Base-by-base conservation (phyloP, 1,140 invertebrate species). In the Temnothorax longispinosus region DNA sequence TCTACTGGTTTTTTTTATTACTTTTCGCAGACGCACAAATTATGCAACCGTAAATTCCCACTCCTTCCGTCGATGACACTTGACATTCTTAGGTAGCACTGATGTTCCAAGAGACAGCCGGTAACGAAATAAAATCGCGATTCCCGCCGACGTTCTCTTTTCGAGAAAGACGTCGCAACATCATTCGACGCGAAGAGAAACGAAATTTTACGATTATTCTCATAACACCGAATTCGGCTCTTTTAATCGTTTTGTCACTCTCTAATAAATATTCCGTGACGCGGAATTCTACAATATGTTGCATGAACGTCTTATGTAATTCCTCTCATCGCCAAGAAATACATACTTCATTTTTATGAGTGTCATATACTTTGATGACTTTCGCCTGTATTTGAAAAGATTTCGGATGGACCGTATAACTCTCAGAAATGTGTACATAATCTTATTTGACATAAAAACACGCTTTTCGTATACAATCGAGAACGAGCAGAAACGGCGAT, bases 281-380 rank as follows among this genome's bases (percentile, higher is more conserved):
- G 41, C 60, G 18, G 3, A 52, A 65, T 78, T 67, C 32, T 38
- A 15, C 44, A 38, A 80, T 52, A 38, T n/a, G 41, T 80, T 21
- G 44, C 44, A 52, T 2, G 32, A 65, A 67, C 18, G n/a, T 62
- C 41, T 80, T 80, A 80, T 0, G 38, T 80, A 80, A 80, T 67
- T 67, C 18, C 15, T 47, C 44, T 62, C 50, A 50, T 65, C n/a
- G 44, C 11, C 44, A 13, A 80, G 44, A 27, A 47, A 67, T 35
- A 50, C 15, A 21, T 27, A 75, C 35, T 21, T 58, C 1, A 58
- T 41, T 58, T 78, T 67, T 80, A 67, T 38, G 58, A 15, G 10
- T 64, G 18, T 11, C 32, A 38, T 5, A 21, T 64, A 35, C 18
- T 27, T 41, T 13, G 41, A 58, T 38, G n/a, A 78, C 76, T 80